phyloP scores from a whole-genome alignment of 2,888 invertebrate species.

The Colostygia pectinataria region DNA sequence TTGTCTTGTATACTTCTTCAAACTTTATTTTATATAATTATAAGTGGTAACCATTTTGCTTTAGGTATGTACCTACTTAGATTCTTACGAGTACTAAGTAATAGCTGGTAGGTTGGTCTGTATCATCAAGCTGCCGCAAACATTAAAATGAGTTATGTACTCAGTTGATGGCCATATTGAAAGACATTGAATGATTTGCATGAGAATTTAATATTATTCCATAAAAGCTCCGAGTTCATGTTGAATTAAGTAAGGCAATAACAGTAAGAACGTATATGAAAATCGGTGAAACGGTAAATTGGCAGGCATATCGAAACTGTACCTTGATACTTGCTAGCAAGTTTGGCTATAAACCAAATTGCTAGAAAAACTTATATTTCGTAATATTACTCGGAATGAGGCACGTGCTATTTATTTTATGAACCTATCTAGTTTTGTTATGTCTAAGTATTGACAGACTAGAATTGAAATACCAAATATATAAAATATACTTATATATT shows the following conservation, averaged over 20 bases:
- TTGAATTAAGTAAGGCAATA: conserved; percentile 32
- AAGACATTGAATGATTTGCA: conserved; percentile 21
- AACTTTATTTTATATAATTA: too few species aligned
- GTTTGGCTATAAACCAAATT: conserved; percentile 29
- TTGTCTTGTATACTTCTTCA: conserved; percentile 2
- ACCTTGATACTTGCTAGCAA: conserved; percentile 12
- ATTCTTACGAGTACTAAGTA: too few species aligned
- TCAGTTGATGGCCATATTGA: conserved; percentile 3
- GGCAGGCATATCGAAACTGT: conserved; percentile 39
- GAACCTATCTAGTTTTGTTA: too few species aligned
- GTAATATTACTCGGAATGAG: conserved; percentile 4
- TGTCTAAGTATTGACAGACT: too few species aligned
- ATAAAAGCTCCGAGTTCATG: conserved; percentile 20
- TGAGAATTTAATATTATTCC: conserved; percentile 23
- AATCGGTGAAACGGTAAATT: conserved; percentile 50
- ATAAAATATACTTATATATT: too few species aligned
- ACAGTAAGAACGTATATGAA: conserved; percentile 35
- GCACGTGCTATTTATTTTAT: too few species aligned
- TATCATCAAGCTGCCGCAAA: too few species aligned
- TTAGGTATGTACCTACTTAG: too few species aligned
- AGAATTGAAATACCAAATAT: too few species aligned
- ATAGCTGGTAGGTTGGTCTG: background rate
- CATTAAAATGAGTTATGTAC: conserved; percentile 1
- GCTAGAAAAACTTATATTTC: conserved; percentile 16
- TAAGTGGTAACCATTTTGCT: too few species aligned